A percentile compares a stretch with the other conserved stretches of the same genome.
These are phyloP conservation scores for Brachypalpus laphriformis DNA, from an alignment of 2,888 invertebrate species.

Conservation along the genomic window DNA sequence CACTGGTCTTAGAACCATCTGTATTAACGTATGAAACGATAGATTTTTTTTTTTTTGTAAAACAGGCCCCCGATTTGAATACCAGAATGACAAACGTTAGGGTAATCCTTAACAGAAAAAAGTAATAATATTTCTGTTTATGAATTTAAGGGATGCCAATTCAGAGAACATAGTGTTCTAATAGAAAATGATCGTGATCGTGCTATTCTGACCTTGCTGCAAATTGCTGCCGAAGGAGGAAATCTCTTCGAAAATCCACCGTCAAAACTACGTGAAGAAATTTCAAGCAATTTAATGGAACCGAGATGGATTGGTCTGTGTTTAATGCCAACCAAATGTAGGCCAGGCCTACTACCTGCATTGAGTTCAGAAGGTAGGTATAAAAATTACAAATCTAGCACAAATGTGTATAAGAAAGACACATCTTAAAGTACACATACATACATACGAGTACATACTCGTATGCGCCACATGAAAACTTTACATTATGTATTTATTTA, in stretches of 20 bases:
- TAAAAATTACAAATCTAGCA: not conserved
- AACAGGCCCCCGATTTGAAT: no score
- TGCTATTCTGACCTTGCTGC: constrained; percentile 84
- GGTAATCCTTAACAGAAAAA: no score
- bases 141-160: constrained; percentile 87
- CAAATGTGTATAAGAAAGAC: no score
- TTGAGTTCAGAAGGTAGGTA: constrained; percentile 77
- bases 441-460: no score
- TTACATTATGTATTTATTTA: no score
- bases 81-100: no score
- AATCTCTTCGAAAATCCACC: constrained; percentile 80
- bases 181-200: constrained; percentile 87
- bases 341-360: constrained; percentile 81
- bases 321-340: constrained; percentile 80
- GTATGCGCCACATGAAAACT: no score
- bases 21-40: no score
- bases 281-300: constrained; percentile 76
- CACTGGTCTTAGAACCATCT: no score
- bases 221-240: constrained; percentile 80
- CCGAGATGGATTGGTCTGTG: constrained; percentile 80
- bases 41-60: no score
- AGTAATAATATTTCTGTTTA: not conserved
- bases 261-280: constrained; percentile 76
- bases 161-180: constrained; percentile 88
- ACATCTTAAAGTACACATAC: no score